Base-by-base conservation (phyloP, 2,113 vertebrate genomes). In the Garra rufa region DNA sequence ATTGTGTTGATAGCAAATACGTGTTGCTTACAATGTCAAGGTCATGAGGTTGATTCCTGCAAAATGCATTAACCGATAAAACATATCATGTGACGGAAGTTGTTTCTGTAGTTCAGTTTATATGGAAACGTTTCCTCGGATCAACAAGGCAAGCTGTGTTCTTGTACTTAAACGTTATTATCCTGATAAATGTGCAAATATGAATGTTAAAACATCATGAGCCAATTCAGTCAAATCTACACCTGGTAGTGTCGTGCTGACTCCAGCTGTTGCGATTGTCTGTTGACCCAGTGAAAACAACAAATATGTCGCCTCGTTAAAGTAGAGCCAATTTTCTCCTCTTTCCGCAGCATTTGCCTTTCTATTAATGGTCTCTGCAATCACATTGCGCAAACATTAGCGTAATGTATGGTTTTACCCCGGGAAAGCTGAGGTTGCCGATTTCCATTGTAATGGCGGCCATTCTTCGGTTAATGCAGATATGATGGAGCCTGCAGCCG, bases 301-400 rank as follows among this genome's bases (percentile, higher is more conserved):
- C 57, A 80, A 69, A 3, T n/a, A 86, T 34, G 17, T 19, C 15
- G 21, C 55, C 50, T 30, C 24, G 10, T 57, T 44, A 13, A 67
- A 83, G 77, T 43, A 87, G 67, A 65, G 67, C 73, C 78, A 82
- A 55, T 82, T 59, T 11, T 69, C 50, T 84, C 77, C 82, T 21
- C 78, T 87, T 87, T 82, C 86, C 84, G 67, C 50, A 70, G 69
- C 78, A 83, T 85, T 88, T 86, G 67, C 76, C 50, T 76, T 81
- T 86, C 79, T 88, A 79, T 86, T 86, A 85, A 85, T 85, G 71
- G 34, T 78, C 59, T 83, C 48, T 52, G 79, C 70, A 63, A 69
- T 80, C 24, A 59, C 82, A 46, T 52, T 50, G 44, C 67, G 73
- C 41, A 76, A 43, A 86, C 83, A 88, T 85, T 85, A 83, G 75